Percentiles rank a stretch among this genome's conserved stretches.
These are phyloP conservation scores for Chironomus tentans DNA, from an alignment of 2,888 invertebrate species.

Conservation along the genomic window DNA sequence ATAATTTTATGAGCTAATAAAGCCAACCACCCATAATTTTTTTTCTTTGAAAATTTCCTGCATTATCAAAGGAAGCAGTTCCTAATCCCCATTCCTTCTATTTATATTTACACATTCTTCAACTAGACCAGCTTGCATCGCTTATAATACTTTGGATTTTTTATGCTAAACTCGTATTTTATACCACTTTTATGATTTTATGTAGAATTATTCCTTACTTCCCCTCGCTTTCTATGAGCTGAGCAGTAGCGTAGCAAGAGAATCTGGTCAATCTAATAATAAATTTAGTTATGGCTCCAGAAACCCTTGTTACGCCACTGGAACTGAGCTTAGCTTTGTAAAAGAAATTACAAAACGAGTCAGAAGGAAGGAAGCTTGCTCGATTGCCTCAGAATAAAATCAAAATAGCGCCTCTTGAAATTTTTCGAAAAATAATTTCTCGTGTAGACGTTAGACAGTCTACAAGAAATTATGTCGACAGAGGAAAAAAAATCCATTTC, in stretches of 20 bases:
- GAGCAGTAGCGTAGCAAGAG: no score
- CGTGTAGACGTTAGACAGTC: no score
- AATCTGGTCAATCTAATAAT: no score
- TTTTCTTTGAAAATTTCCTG: no score
- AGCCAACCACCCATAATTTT: background rate
- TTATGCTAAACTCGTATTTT: background rate
- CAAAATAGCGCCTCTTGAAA: background rate
- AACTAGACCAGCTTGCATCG: background rate
- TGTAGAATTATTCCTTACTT: background rate
- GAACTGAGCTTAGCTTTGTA: background rate
- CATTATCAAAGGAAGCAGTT: background rate
- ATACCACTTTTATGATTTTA: slow-evolving; percentile 11
- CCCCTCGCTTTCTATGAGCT: background rate
- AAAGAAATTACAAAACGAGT: background rate
- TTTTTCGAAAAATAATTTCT: background rate
- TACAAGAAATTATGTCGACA: no score
- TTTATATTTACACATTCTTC: no score
- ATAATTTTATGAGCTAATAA: slow-evolving; percentile 12
- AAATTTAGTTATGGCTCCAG: no score
- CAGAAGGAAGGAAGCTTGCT: background rate
- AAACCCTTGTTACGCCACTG: no score
- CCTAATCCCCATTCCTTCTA: no score
- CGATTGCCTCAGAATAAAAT: background rate
- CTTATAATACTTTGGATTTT: background rate
- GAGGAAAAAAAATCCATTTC: no score